phyloP scores from a whole-genome alignment of 2,797 vertebrate genomes.

The Aulostomus chinensis region DNA sequence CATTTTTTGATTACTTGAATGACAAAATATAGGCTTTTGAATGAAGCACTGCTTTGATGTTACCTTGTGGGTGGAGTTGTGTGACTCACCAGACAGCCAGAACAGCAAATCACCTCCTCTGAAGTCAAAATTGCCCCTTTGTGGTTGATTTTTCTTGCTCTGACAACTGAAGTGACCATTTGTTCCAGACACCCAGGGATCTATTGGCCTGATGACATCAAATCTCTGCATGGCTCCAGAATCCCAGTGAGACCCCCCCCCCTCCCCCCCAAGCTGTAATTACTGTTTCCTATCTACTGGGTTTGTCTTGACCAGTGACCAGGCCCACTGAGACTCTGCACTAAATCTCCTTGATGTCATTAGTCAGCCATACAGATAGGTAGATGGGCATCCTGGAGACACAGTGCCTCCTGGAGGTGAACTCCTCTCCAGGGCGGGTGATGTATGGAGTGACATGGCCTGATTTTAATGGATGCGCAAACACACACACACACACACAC shows the following conservation, averaged over 20 bases:
- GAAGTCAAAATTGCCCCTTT: constrained; percentile 43
- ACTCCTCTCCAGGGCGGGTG: constrained; percentile 43
- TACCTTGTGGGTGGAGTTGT: too few relatives aligned
- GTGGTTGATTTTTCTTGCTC: constrained; percentile 20
- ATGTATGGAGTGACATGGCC: constrained; percentile 50
- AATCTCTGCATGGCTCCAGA: constrained; percentile 58
- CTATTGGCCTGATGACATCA: constrained; percentile 58
- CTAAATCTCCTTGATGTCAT: constrained; percentile 60
- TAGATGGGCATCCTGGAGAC: constrained; percentile 37
- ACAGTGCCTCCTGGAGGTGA: constrained; percentile 43
- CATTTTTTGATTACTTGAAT: too few relatives aligned
- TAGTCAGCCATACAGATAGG: constrained; percentile 52
- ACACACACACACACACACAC: too few relatives aligned
- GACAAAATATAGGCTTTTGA: too few relatives aligned
- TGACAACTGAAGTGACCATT: constrained; percentile 54
- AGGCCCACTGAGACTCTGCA: constrained; percentile 44
- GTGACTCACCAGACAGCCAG: constrained; percentile 35
- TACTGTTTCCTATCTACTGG: constrained; percentile 60
- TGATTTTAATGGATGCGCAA: constrained; percentile 62
- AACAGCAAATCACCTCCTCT: constrained; percentile 41
- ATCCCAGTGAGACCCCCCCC: constrained; percentile 34
- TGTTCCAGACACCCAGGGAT: constrained; percentile 51
- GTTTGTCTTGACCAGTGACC: constrained; percentile 49
- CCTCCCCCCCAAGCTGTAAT: constrained; percentile 57
- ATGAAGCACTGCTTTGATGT: too few relatives aligned